Percentiles rank a stretch among this genome's conserved stretches.
These are phyloP conservation scores for Falco berigora DNA, from an alignment of 2,797 vertebrate genomes.

Conservation along the genomic window DNA sequence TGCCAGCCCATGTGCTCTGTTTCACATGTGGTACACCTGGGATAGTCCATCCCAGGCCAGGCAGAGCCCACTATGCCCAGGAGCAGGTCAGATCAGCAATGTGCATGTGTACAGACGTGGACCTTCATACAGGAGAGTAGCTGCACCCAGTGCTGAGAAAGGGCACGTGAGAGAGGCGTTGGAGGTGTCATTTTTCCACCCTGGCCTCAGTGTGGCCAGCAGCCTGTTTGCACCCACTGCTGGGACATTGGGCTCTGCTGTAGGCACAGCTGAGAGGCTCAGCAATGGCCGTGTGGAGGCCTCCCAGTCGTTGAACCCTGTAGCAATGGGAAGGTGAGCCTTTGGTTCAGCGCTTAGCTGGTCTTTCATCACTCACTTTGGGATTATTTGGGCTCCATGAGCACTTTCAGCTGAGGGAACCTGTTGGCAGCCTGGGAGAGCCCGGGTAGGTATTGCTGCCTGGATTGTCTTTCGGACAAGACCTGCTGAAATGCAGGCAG, in stretches of 20 bases:
- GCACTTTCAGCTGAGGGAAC: background rate
- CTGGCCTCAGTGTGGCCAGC: background rate
- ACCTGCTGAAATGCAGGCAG: background rate
- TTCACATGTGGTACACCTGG: background rate
- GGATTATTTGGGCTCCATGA: background rate
- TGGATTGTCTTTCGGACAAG: background rate
- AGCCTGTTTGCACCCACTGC: background rate
- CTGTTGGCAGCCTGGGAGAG: background rate
- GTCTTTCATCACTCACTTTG: background rate
- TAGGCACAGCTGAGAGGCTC: background rate
- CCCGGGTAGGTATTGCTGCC: background rate
- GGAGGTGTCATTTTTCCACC: background rate
- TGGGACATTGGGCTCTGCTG: fast-evolving
- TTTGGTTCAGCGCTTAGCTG: background rate
- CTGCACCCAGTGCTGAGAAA: background rate
- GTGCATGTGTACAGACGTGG: background rate
- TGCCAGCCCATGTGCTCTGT: background rate
- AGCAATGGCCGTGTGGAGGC: background rate
- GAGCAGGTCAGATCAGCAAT: background rate
- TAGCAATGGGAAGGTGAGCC: background rate
- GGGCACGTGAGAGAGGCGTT: background rate
- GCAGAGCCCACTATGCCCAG: background rate
- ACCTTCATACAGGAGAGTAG: background rate
- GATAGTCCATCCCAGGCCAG: background rate
- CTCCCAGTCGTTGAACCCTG: background rate